Evolutionary conservation across 64 coral and sea anemone species (phyloP).

Genomic region (Stylophora pistillata): DNA sequence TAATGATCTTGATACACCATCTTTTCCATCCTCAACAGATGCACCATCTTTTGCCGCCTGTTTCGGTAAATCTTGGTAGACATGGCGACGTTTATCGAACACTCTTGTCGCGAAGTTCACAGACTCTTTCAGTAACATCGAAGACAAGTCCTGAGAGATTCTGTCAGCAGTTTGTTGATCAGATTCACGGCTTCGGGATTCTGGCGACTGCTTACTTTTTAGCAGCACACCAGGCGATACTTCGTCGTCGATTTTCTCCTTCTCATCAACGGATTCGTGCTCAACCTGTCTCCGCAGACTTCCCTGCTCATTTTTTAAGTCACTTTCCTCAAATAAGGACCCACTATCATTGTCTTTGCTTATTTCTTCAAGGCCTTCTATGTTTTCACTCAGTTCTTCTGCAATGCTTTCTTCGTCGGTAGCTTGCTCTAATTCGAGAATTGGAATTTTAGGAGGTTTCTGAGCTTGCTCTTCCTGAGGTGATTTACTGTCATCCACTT

Average conservation of each 20-base stretch:
- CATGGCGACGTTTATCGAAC: conserved; percentile 35
- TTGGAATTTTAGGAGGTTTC: neutral
- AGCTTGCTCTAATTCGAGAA: conserved; percentile 12
- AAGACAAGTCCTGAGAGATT: conserved; percentile 62
- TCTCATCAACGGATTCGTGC: no score
- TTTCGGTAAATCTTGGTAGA: conserved; percentile 20
- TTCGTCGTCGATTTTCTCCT: neutral
- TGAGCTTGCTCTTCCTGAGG: neutral
- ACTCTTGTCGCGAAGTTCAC: conserved; percentile 45
- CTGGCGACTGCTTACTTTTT: neutral
- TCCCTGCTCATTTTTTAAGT: neutral
- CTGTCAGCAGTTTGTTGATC: conserved; percentile 30
- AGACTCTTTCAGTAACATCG: conserved; percentile 63
- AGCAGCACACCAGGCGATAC: neutral
- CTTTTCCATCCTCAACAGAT: neutral
- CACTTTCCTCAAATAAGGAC: neutral
- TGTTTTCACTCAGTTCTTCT: conserved; percentile 41
- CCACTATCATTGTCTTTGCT: neutral
- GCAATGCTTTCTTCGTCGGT: conserved; percentile 70
- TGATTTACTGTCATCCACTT: neutral
- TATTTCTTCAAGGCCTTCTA: neutral
- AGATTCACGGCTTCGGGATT: neutral
- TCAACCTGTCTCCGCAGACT: neutral
- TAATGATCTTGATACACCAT: conserved; percentile 25
- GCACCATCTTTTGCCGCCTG: neutral